phyloP scores from a whole-genome alignment of 2,113 vertebrate species.

The Notothenia rossii region DNA sequence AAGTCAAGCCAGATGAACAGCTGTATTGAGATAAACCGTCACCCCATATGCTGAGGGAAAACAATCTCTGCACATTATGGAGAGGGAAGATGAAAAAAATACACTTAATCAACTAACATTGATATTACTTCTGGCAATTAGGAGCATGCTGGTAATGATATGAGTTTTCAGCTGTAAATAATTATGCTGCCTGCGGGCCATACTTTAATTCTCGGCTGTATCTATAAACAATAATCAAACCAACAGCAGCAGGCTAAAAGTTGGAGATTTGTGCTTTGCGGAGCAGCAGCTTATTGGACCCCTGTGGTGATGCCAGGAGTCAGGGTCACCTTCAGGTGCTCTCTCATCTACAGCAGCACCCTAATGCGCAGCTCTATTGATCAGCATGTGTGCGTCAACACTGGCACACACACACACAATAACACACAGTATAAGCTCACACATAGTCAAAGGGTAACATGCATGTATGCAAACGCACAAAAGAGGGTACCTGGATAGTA shows the following conservation, averaged over 20 bases:
- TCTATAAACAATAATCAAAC: constrained; percentile 99
- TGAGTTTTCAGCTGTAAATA: constrained; percentile 99
- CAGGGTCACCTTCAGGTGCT: constrained; percentile 93
- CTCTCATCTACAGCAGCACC: constrained; percentile 83
- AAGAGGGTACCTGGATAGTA: too few species aligned
- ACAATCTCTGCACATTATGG: constrained; percentile 92
- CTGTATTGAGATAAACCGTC: constrained; percentile 85
- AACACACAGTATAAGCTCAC: constrained; percentile 3
- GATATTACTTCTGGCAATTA: constrained; percentile 99
- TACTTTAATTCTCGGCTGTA: constrained; percentile 98
- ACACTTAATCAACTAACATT: constrained; percentile 97
- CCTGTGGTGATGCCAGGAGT: constrained; percentile 91
- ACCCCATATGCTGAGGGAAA: constrained; percentile 89
- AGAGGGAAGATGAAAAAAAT: constrained; percentile 78
- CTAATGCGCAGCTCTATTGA: constrained; percentile 89
- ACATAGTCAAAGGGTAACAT: neutral
- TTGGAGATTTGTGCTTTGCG: constrained; percentile 89
- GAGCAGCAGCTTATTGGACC: constrained; percentile 86
- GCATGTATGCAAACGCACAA: neutral
- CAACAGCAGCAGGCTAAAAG: constrained; percentile 93
- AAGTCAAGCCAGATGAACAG: constrained; percentile 80
- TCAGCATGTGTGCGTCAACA: constrained; percentile 76
- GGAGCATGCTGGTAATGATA: constrained; percentile 99
- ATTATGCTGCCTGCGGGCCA: constrained; percentile 97
- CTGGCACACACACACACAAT: constrained; percentile 25